Evolutionary conservation across 2,113 vertebrate genomes (phyloP).

Genomic region (Otocyon megalotis): DNA sequence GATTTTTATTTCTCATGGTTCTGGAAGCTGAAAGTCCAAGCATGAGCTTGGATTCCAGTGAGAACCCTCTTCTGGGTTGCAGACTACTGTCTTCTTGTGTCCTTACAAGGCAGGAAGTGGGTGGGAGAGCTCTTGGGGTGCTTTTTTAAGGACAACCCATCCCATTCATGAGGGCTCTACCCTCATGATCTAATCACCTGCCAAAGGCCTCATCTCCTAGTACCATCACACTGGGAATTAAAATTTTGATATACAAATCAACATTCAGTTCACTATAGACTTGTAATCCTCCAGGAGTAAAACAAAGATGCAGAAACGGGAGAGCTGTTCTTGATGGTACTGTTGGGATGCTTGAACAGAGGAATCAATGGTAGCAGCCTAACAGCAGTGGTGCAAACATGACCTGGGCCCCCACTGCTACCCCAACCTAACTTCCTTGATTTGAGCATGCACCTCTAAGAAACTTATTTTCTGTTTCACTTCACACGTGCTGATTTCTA

Average conservation of each 20-base stretch:
- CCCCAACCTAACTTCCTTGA: neutral
- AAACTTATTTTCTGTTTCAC: conserved; percentile 11
- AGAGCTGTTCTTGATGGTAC: neutral
- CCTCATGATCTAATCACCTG: neutral
- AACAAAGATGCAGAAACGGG: neutral
- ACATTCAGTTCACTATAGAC: neutral
- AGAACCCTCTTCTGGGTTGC: neutral
- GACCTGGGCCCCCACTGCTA: too few species aligned
- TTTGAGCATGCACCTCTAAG: neutral
- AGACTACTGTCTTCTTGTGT: neutral
- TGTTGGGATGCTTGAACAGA: neutral
- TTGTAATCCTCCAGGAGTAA: neutral
- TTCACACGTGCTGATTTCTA: neutral
- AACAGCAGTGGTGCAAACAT: neutral
- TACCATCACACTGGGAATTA: neutral
- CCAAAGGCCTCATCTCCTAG: neutral
- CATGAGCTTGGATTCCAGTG: neutral
- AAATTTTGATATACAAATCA: neutral
- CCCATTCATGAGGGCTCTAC: neutral
- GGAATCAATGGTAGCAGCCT: neutral
- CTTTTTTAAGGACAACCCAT: neutral
- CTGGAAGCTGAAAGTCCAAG: neutral
- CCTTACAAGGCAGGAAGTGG: neutral
- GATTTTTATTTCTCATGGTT: neutral
- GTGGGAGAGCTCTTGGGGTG: neutral